Base-by-base conservation (phyloP, 2,888 invertebrate genomes). In the Rotaria sp. region DNA sequence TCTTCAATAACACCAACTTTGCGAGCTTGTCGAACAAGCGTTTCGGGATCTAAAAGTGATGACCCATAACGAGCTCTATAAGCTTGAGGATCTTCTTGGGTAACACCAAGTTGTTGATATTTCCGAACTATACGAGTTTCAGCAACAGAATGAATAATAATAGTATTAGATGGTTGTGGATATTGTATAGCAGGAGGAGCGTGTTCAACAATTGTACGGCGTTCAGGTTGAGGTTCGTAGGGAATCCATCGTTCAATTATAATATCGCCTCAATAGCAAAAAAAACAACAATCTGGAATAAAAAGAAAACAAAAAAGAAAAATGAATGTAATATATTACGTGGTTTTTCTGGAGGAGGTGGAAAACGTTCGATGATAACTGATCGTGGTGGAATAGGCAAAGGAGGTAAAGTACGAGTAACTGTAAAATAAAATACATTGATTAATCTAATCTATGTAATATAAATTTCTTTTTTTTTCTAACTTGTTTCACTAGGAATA, bases 331-430 rank as follows among this genome's bases (percentile, higher is more conserved):
- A 50, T 50, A 13, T 15, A 3, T 50, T 52, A 52, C 52, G 52
- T 52, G 24, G 52, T 52, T 52, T 52, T 52, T 21, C 24, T 24
- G 52, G 52, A 52, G 8, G 24, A 52, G 52, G 7, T 24, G 52
- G 52, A 24, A 24, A 24, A 24, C 52, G 52, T 84, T 85, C 85
- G 10, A 85, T 85, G 15, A 85, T 74, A n/a, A 85, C 84, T 21
- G 85, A 85, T 50, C 80, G 84, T 50, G 85, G 85, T 38, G 75
- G 75, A 24, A 55, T 50, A 52, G 85, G 85, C 21, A 85, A 30
- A 50, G 85, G 55, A 38, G 85, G 50, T 50, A 85, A 30, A 30
- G 55, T 21, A 35, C 80, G 80, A 30, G 84, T 84, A 26, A 55
- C 48, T 15, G 38, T 50, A 75, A 80, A 80, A 80, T 84, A 75